Conservation (phyloP, 2,113 vertebrate species). For the Paramisgurnus dabryanus region DNA sequence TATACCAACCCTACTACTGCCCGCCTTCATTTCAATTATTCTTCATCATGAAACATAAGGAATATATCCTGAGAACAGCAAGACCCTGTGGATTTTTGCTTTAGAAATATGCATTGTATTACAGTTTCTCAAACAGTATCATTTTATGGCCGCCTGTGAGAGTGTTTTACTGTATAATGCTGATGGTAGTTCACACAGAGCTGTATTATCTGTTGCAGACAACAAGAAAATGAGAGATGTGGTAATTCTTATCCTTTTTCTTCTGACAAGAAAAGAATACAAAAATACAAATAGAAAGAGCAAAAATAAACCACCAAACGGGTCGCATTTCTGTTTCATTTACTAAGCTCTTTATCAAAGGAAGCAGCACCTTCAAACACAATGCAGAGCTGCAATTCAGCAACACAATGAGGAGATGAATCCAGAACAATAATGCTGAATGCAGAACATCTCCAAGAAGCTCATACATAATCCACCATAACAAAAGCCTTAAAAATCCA, state of each 20-base stretch:
- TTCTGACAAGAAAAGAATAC: conserved; percentile 3
- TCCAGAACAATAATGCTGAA: conserved; percentile 26
- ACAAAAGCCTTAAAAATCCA: conserved; percentile 34
- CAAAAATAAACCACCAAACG: neutral
- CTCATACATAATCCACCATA: conserved; percentile 30
- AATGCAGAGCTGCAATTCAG: conserved; percentile 3
- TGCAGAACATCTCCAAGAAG: conserved; percentile 18
- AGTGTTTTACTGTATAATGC: conserved; percentile 17
- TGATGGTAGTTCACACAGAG: neutral
- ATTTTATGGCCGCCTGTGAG: conserved; percentile 1
- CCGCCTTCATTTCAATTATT: conserved; percentile 15
- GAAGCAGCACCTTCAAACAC: neutral
- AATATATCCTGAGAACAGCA: neutral
- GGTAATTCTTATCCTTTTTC: conserved; percentile 6
- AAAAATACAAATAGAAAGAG: neutral
- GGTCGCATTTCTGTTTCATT: neutral
- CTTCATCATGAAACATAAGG: neutral
- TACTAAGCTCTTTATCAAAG: neutral
- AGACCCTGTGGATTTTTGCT: neutral
- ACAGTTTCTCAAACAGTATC: conserved; percentile 6
- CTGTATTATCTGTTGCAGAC: neutral
- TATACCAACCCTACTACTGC: neutral
- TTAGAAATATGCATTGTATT: conserved; percentile 6
- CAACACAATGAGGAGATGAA: conserved; percentile 5
- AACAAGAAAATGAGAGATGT: conserved; percentile 12